These are phyloP conservation scores for Microcebus griseorufus DNA, from an alignment of 2,113 vertebrate species.

Conservation along the genomic window DNA sequence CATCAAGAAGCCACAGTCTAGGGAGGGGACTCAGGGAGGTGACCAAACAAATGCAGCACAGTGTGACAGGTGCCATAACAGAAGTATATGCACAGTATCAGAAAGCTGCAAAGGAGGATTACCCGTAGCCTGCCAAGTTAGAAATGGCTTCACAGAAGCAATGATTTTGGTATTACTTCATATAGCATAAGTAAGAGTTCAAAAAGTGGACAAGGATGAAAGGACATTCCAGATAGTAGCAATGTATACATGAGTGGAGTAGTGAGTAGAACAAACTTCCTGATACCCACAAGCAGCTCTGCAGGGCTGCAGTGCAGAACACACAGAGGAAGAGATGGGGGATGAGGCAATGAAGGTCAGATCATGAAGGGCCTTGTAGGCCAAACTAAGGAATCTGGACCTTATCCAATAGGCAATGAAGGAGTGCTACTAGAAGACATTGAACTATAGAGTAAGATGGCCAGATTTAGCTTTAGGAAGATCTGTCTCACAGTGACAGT, in stretches of 20 bases:
- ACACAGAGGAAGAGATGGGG: neutral
- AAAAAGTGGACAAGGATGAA: neutral
- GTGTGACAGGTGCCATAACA: neutral
- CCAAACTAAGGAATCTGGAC: neutral
- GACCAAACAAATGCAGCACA: neutral
- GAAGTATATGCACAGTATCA: neutral
- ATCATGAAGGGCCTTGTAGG: neutral
- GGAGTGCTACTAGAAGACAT: neutral
- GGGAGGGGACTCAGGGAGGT: neutral
- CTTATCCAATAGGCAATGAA: neutral
- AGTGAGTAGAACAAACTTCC: neutral
- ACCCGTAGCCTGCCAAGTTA: neutral
- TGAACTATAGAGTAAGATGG: neutral
- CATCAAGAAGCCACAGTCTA: neutral
- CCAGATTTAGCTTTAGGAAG: neutral
- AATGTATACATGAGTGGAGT: neutral
- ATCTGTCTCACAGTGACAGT: neutral
- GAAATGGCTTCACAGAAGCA: neutral
- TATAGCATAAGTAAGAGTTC: neutral
- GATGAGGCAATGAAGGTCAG: neutral
- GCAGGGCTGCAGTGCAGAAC: neutral
- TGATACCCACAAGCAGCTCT: neutral
- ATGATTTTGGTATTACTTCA: neutral
- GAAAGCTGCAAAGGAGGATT: neutral
- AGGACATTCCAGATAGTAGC: neutral